Evolutionary conservation across 2,888 invertebrate species (phyloP), one percentile per base, ranked within the genome.

Genomic region (Tachina grossa): DNA sequence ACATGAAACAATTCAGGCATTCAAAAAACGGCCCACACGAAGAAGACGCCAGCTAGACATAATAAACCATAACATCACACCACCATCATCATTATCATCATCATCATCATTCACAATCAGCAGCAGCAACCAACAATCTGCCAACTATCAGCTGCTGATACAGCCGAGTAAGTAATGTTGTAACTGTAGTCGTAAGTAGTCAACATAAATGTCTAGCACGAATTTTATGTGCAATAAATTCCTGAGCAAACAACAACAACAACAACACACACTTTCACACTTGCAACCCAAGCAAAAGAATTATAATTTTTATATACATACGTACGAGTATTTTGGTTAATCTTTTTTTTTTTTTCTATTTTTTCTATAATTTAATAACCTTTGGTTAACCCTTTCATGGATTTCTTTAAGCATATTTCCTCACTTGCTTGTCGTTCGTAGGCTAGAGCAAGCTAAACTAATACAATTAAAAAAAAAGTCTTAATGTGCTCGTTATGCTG

Each of bases 1-100:
- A 65, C 71, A 74, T 82, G 76, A 69, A 76, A 53, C 79, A 84
- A 80, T 80, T 74, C 55, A 79, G 66, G 43, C 49, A 79, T 69
- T 74, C 31, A 71, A 77, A 19, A 72, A 79, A 75, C 85, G 83
- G 85, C 85, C 85, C 85, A 85, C 85, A 85, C 85, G 83, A 85
- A 83, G 85, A 83, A 75, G 78, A 83, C 77, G 83, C 83, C 83
- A 83, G 77, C 72, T 66, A 78, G 72, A 77, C 72, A 78, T 55
- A 77, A 59, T 66, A 77, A 83, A 74, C 31, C 31, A 31, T 6
- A 22, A 22, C 22, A 31, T 31, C 31, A 31, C 31, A 31, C 2
- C 31, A 43, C 53, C 49, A 69, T 47, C 78, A 79, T 1, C 22
- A 66, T 39, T 69, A 51, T 13, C 43, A 77, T 3, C 41, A 19